phyloP scores from a whole-genome alignment of 2,888 invertebrate species.

The Zygaena filipendulae region DNA sequence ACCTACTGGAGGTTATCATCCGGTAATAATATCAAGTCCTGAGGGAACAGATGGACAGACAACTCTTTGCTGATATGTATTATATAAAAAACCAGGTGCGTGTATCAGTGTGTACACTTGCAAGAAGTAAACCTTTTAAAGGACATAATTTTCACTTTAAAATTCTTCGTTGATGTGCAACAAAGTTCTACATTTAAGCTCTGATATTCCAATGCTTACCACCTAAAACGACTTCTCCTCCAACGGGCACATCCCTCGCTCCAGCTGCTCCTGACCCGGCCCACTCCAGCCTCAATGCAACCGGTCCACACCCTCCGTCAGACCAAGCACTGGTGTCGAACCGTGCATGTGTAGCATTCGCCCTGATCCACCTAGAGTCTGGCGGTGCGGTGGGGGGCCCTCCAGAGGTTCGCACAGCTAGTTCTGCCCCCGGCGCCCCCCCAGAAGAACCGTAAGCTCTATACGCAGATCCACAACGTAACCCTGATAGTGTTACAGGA shows the following conservation, averaged over 20 bases:
- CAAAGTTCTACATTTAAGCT: not conserved
- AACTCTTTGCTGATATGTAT: no score
- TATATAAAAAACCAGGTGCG: no score
- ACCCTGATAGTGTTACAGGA: conserved; percentile 71
- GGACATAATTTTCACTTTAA: no score
- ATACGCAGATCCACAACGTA: conserved; percentile 88
- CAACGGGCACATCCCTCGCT: conserved; percentile 52
- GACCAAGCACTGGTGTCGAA: conserved; percentile 86
- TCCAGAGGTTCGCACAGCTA: conserved; percentile 84
- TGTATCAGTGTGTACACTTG: no score
- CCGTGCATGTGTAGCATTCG: conserved; percentile 83
- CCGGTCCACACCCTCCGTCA: conserved; percentile 86
- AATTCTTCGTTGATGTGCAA: no score
- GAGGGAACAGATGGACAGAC: no score
- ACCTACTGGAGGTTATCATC: no score
- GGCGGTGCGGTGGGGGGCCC: conserved; percentile 73
- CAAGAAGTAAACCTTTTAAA: no score
- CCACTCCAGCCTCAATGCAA: conserved; percentile 81
- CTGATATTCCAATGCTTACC: conserved; percentile 27
- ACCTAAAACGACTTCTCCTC: conserved; percentile 54
- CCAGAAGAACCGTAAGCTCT: conserved; percentile 83
- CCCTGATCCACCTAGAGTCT: conserved; percentile 78
- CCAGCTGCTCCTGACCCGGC: conserved; percentile 61
- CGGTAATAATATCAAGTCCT: no score
- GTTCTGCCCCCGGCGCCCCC: conserved; percentile 79